phyloP scores from a whole-genome alignment of 2,888 invertebrate species.

The Heteromyza rotundicornis region DNA sequence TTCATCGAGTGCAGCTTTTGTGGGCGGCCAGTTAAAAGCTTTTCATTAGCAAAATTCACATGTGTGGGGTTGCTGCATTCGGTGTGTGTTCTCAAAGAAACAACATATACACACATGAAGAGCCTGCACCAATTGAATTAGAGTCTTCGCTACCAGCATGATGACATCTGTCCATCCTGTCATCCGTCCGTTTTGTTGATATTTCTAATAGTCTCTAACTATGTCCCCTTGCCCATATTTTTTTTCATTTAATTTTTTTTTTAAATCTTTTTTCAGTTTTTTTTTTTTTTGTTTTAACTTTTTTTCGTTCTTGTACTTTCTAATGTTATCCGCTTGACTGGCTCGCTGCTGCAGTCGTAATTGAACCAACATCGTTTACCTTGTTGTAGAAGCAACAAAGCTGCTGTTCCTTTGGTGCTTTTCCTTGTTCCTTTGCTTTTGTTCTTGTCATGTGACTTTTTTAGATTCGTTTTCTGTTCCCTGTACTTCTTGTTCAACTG shows the following conservation, averaged over 20 bases:
- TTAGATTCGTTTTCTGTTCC: neutral
- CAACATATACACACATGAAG: too few species aligned
- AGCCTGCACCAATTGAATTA: neutral
- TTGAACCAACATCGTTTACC: conserved; percentile 43
- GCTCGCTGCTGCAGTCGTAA: conserved; percentile 32
- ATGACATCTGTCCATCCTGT: neutral
- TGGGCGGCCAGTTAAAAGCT: too few species aligned
- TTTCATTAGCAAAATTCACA: too few species aligned
- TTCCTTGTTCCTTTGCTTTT: neutral
- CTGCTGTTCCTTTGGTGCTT: neutral
- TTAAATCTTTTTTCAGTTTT: too few species aligned
- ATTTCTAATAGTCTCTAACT: conserved; percentile 21
- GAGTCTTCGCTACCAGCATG: neutral
- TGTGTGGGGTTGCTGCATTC: too few species aligned
- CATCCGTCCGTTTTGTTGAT: conserved; percentile 23
- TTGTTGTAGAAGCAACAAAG: conserved; percentile 36
- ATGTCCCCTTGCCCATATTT: neutral
- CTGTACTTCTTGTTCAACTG: neutral
- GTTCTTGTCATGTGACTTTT: conserved; percentile 6
- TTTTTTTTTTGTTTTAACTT: too few species aligned
- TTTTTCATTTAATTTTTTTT: neutral
- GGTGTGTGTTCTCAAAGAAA: too few species aligned
- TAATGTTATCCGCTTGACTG: conserved; percentile 10
- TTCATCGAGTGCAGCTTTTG: too few species aligned
- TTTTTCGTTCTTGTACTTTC: too few species aligned